phyloP scores from a whole-genome alignment of 1,140 invertebrate species.

The Schlechtendalia chinensis region DNA sequence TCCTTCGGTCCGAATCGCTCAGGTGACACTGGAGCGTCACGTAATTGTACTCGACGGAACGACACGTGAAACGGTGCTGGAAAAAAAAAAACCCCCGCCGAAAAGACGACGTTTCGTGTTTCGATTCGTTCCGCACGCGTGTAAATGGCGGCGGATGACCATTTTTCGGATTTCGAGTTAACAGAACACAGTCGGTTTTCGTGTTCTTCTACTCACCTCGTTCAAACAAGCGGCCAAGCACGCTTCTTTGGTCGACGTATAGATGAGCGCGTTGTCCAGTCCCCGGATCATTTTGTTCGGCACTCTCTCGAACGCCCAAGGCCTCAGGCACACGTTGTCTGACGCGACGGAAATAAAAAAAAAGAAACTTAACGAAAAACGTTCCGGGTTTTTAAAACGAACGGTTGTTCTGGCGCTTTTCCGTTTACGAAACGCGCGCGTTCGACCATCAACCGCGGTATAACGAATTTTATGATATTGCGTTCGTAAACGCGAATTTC shows the following conservation, averaged over 20 bases:
- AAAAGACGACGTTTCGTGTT: too few species aligned
- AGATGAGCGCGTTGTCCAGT: constrained; percentile 86
- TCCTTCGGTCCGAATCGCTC: constrained; percentile 82
- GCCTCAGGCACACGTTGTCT: constrained; percentile 86
- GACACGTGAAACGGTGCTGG: constrained; percentile 82
- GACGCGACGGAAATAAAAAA: too few species aligned
- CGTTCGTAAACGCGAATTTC: too few species aligned
- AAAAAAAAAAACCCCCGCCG: too few species aligned
- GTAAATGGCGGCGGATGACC: too few species aligned
- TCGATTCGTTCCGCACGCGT: too few species aligned
- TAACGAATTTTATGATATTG: too few species aligned
- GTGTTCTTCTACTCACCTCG: constrained; percentile 63
- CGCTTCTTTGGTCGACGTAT: constrained; percentile 89
- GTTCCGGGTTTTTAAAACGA: neutral
- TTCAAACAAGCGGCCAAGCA: constrained; percentile 88
- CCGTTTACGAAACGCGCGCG: too few species aligned
- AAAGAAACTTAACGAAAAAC: constrained; percentile 51
- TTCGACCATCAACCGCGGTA: too few species aligned
- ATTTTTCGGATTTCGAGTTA: too few species aligned
- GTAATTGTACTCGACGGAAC: constrained; percentile 92
- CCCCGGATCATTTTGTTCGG: constrained; percentile 88
- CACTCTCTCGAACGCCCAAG: constrained; percentile 90
- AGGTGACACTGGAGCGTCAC: constrained; percentile 85
- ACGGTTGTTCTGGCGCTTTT: too few species aligned
- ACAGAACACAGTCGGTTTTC: too few species aligned